Conservation (phyloP, 2,113 vertebrate species). For the Vulpes vulpes region DNA sequence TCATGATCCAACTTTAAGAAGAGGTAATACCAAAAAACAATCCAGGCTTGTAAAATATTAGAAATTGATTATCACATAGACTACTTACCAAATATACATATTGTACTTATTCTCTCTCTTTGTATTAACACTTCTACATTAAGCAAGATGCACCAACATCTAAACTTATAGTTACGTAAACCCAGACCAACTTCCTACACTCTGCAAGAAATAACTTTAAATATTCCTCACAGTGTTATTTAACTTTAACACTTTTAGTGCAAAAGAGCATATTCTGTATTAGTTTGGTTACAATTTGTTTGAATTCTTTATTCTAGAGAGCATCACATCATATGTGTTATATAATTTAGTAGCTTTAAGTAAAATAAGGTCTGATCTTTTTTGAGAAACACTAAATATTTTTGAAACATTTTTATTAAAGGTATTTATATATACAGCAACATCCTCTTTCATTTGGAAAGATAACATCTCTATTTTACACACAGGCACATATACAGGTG, state of each 20-base stretch:
- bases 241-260: background rate
- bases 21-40: background rate
- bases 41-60: background rate
- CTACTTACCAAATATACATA: background rate
- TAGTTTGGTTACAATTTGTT: slow-evolving; percentile 12
- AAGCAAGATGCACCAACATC: background rate
- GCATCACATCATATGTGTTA: background rate
- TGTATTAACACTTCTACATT: background rate
- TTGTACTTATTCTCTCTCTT: background rate
- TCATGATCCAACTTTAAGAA: slow-evolving; percentile 48
- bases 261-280: slow-evolving; percentile 9
- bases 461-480: background rate
- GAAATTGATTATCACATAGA: background rate
- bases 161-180: background rate
- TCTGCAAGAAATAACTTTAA: background rate
- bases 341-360: slow-evolving; percentile 22
- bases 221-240: slow-evolving; percentile 14
- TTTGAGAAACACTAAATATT: slow-evolving; percentile 32
- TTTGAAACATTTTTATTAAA: slow-evolving; percentile 45
- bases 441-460: background rate
- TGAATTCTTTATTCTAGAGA: slow-evolving; percentile 13
- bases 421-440: background rate
- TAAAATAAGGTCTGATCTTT: slow-evolving; percentile 21
- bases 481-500: background rate
- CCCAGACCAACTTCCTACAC: background rate